phyloP scores from a whole-genome alignment of 2,888 invertebrate species.

The Chymomyza fuscimana region DNA sequence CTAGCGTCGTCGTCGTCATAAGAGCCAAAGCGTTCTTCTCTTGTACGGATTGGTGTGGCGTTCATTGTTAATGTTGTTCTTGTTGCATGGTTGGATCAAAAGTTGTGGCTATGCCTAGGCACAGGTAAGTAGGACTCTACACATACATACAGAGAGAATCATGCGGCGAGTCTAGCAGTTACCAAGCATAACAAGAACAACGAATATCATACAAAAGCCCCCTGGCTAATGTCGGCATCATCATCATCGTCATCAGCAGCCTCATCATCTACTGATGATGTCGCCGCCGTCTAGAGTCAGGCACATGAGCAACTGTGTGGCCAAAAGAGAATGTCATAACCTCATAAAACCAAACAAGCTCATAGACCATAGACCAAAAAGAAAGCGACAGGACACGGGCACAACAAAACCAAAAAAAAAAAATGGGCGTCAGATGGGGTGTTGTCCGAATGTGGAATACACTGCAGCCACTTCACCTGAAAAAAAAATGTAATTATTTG shows the following conservation, averaged over 20 bases:
- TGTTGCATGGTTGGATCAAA: slow-evolving; percentile 43
- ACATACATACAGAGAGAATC: background rate
- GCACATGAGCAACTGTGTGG: slow-evolving; percentile 23
- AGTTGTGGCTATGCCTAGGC: slow-evolving; percentile 38
- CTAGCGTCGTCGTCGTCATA: slow-evolving; percentile 15
- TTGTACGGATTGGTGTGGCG: slow-evolving; percentile 35
- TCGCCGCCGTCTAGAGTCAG: background rate
- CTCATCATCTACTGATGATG: slow-evolving; percentile 12
- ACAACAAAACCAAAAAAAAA: background rate
- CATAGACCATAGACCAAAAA: slow-evolving; percentile 10
- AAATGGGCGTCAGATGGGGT: background rate
- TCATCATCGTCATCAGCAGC: slow-evolving; percentile 7
- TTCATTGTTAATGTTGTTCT: slow-evolving; percentile 46
- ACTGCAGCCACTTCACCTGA: too few relatives aligned
- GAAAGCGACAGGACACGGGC: background rate
- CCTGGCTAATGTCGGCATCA: slow-evolving; percentile 50
- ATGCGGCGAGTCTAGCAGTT: slow-evolving; percentile 42
- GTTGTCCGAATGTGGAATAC: too few relatives aligned
- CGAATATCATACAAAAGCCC: slow-evolving; percentile 58
- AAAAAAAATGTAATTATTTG: too few relatives aligned
- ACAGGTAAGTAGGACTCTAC: slow-evolving; percentile 36
- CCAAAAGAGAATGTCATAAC: slow-evolving; percentile 39
- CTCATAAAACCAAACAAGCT: slow-evolving; percentile 50
- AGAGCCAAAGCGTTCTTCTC: background rate
- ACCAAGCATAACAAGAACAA: slow-evolving; percentile 67